Conservation (phyloP, 2,113 vertebrate genomes). For the Turnix velox region DNA sequence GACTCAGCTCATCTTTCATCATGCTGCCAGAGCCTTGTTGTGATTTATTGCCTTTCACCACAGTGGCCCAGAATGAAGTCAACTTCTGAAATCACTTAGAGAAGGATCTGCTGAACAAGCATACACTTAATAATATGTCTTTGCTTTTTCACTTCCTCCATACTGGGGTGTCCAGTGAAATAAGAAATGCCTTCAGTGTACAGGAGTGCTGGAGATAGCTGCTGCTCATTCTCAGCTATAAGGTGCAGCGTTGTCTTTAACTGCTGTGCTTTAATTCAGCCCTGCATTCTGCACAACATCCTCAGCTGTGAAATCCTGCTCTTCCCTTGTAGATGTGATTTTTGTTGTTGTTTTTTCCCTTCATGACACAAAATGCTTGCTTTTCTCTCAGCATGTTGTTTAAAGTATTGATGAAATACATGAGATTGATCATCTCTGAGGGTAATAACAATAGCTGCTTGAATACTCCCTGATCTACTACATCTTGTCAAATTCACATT, state of each 20-base stretch:
- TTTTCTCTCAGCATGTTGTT: background rate
- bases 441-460: background rate
- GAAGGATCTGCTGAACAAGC: slow-evolving; percentile 59
- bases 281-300: background rate
- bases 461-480: background rate
- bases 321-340: background rate
- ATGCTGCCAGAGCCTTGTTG: background rate
- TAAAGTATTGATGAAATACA: background rate
- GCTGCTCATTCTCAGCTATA: slow-evolving; percentile 14
- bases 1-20: slow-evolving; percentile 30
- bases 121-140: slow-evolving; percentile 39
- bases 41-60: slow-evolving; percentile 50
- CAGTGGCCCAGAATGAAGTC: slow-evolving; percentile 38
- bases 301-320: slow-evolving; percentile 24
- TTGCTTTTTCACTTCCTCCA: background rate
- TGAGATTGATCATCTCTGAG: background rate
- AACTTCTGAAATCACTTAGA: slow-evolving; percentile 44
- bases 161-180: background rate
- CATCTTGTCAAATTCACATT: background rate
- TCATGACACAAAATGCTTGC: slow-evolving; percentile 10
- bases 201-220: background rate
- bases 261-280: slow-evolving; percentile 9
- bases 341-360: background rate
- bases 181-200: background rate
- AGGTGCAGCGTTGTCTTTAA: slow-evolving; percentile 11